Evolutionary conservation across 2,888 invertebrate genomes (phyloP).

Genomic region (Eupeodes latifasciatus): DNA sequence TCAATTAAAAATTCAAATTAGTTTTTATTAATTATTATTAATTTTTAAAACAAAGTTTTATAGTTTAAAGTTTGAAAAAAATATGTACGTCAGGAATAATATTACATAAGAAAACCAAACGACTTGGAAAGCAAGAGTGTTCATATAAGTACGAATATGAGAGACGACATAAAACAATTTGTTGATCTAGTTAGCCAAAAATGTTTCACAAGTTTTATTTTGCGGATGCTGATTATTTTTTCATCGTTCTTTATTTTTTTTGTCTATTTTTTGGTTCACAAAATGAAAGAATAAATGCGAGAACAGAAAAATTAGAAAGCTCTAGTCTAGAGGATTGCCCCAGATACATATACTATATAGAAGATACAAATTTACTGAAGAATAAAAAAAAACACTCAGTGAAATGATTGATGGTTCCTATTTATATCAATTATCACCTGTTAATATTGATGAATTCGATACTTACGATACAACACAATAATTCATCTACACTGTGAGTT

Average conservation of each 20-base stretch:
- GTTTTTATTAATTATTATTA: constrained; percentile 3
- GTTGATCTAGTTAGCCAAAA: constrained; percentile 76
- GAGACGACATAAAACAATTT: constrained; percentile 73
- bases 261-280: constrained; percentile 43
- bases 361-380: not conserved
- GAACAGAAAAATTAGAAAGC: constrained; percentile 54
- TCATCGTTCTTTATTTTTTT: constrained; percentile 30
- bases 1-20: constrained; percentile 24
- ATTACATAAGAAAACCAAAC: constrained; percentile 68
- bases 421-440: constrained; percentile 69
- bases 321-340: constrained; percentile 48
- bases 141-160: constrained; percentile 43
- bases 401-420: constrained; percentile 26
- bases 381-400: constrained; percentile 16
- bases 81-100: constrained; percentile 42
- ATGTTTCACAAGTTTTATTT: constrained; percentile 58
- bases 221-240: constrained; percentile 63
- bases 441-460: constrained; percentile 20
- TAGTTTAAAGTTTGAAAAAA: not conserved
- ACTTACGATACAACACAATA: constrained; percentile 52
- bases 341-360: constrained; percentile 61
- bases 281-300: constrained; percentile 73
- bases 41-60: not conserved
- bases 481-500: constrained; percentile 53
- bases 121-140: constrained; percentile 68